Base-by-base conservation (phyloP, 2,888 invertebrate species). In the Dioctria linearis region DNA sequence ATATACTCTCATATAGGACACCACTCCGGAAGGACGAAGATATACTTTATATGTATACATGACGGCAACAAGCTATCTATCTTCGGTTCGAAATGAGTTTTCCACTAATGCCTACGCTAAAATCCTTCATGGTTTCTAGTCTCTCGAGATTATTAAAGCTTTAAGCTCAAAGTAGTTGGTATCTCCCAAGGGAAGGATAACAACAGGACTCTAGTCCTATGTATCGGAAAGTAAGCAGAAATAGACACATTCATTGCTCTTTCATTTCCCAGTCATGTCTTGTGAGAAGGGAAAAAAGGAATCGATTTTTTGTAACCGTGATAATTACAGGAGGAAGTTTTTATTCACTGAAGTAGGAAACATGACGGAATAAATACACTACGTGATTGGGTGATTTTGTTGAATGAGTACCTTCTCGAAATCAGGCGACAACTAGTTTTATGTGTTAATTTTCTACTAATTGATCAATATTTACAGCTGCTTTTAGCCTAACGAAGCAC, bases 161-260 rank as follows among this genome's bases (percentile, higher is more conserved):
- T 4, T 8, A 54, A 11, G 54, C 8, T 8, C 11, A n/a, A 54
- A 11, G 54, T 54, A 54, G 8, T 46, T 46, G 25, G 25, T 54
- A 6, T 54, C 11, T 4, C 54, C 9, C 4, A 6, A n/a, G 11
- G 54, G 11, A 54, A 8, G 11, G 1, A 11, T 11, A 54, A 54
- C 6, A 54, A 54, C 25, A 37, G 37, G 51, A 39, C 37, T 69
- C 51, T 51, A 69, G 25, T 25, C 25, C 51, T 69, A 51, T 69
- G 37, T 39, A 51, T 69, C 49, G 49, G 51, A 69, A 69, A 51
- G 43, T 69, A 39, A 51, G 51, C 54, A 49, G 54, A 51, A 69
- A 69, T 51, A 69, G 49, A 67, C 69, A 54, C 54, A n/a, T 11
- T 54, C 11, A 54, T 11, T 54, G 4, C 54, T n/a, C 6, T 54